These are phyloP conservation scores for Metallyticus violacea DNA, from an alignment of 2,888 invertebrate genomes.

Conservation along the genomic window DNA sequence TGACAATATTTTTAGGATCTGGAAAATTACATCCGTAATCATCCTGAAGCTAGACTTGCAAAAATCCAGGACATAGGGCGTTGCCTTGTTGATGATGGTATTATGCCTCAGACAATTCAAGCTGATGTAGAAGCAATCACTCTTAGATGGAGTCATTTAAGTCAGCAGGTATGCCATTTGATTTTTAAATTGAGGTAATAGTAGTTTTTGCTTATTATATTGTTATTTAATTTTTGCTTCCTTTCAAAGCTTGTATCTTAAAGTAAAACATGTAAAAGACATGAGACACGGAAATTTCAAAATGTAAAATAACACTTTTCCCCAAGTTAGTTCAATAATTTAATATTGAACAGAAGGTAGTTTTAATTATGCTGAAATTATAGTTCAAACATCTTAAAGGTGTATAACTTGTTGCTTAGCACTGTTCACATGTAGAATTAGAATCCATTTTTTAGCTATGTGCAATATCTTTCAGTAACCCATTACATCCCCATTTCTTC, in stretches of 20 bases:
- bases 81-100: constrained; percentile 69
- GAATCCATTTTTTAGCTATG: too few species aligned
- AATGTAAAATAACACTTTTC: neutral
- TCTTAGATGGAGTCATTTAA: constrained; percentile 63
- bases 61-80: constrained; percentile 74
- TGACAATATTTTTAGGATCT: constrained; percentile 59
- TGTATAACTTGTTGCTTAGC: too few species aligned
- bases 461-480: too few species aligned
- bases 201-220: neutral
- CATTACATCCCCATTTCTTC: too few species aligned
- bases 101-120: constrained; percentile 67
- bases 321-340: too few species aligned
- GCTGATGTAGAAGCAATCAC: constrained; percentile 64
- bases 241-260: neutral
- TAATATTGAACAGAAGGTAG: too few species aligned
- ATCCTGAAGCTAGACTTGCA: constrained; percentile 66
- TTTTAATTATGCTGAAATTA: too few species aligned
- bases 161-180: constrained; percentile 57
- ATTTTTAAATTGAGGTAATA: neutral
- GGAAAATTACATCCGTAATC: constrained; percentile 75
- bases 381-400: too few species aligned
- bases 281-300: neutral
- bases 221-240: neutral
- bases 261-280: neutral
- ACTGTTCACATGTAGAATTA: too few species aligned